Evolutionary conservation across 2,113 vertebrate genomes (phyloP).

Genomic region (Excalfactoria chinensis): DNA sequence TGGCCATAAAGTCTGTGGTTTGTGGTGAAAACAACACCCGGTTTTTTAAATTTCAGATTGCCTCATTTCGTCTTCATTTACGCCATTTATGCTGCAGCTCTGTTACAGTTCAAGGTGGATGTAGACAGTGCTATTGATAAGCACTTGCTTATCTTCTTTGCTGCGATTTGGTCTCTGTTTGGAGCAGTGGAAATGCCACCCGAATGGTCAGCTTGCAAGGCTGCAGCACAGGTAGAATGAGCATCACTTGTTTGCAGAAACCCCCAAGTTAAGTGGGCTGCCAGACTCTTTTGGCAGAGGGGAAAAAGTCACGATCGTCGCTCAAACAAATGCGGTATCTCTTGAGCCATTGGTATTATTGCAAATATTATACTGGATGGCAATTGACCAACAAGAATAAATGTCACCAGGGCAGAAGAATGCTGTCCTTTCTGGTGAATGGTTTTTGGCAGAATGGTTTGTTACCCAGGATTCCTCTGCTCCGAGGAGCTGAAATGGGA

Average conservation of each 20-base stretch:
- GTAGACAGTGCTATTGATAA: not conserved
- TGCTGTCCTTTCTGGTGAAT: not conserved
- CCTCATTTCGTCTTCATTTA: not conserved
- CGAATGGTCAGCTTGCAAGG: not conserved
- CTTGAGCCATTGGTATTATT: not conserved
- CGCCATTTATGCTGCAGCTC: rapidly evolving
- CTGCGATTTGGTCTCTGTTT: not conserved
- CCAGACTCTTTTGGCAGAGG: not conserved
- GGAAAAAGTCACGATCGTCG: not conserved
- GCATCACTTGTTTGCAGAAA: not conserved
- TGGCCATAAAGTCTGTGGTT: not conserved
- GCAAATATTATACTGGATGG: not conserved
- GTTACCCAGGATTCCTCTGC: not conserved
- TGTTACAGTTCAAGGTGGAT: not conserved
- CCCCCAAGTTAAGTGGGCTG: not conserved
- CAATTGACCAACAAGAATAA: not conserved
- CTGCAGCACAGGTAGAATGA: not conserved
- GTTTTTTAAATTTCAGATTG: not conserved
- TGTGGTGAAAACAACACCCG: not conserved
- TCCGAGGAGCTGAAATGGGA: not conserved
- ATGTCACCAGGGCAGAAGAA: not conserved
- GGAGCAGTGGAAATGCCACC: not conserved
- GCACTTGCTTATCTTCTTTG: not conserved
- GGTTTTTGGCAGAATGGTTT: not conserved
- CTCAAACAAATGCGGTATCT: not conserved